A percentile compares a stretch with the other conserved stretches of the same genome.
Evolutionary conservation across 2,888 invertebrate species (phyloP).

Genomic region (Drosophila longiperda): DNA sequence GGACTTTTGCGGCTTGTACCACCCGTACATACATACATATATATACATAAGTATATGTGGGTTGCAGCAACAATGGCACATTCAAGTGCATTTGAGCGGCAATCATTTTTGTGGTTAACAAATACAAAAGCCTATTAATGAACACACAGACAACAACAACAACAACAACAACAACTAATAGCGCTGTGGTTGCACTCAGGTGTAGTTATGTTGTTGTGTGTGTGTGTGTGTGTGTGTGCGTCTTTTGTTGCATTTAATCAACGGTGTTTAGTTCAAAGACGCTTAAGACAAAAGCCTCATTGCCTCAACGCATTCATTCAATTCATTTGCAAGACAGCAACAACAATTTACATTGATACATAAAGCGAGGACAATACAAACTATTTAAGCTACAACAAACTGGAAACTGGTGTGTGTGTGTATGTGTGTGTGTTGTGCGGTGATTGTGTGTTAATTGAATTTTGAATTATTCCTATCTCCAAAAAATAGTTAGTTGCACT

Average conservation of each 20-base stretch:
- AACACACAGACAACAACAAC: constrained; percentile 45
- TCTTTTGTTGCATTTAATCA: constrained; percentile 74
- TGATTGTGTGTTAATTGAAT: constrained; percentile 70
- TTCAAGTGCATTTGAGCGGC: constrained; percentile 80
- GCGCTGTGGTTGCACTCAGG: constrained; percentile 50
- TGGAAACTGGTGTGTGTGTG: constrained; percentile 14
- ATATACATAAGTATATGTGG: constrained; percentile 8
- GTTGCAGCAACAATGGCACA: constrained; percentile 59
- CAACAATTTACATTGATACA: constrained; percentile 21
- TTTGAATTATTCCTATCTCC: constrained; percentile 70
- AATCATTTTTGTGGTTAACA: constrained; percentile 81
- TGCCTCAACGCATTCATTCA: constrained; percentile 30
- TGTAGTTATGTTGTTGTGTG: constrained; percentile 9
- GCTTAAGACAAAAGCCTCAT: constrained; percentile 54
- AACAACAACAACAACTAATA: constrained; percentile 44
- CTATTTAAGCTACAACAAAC: not conserved
- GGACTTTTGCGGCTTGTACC: constrained; percentile 69
- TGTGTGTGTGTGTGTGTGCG: constrained; percentile 13
- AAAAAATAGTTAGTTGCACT: constrained; percentile 63
- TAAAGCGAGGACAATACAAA: constrained; percentile 33
- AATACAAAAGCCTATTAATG: constrained; percentile 80
- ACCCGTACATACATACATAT: constrained; percentile 28
- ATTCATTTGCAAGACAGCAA: constrained; percentile 31
- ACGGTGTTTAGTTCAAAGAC: constrained; percentile 60
- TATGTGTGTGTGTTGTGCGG: constrained; percentile 7